These are phyloP conservation scores for Nicator chloris DNA, from an alignment of 2,113 vertebrate genomes.

Conservation along the genomic window DNA sequence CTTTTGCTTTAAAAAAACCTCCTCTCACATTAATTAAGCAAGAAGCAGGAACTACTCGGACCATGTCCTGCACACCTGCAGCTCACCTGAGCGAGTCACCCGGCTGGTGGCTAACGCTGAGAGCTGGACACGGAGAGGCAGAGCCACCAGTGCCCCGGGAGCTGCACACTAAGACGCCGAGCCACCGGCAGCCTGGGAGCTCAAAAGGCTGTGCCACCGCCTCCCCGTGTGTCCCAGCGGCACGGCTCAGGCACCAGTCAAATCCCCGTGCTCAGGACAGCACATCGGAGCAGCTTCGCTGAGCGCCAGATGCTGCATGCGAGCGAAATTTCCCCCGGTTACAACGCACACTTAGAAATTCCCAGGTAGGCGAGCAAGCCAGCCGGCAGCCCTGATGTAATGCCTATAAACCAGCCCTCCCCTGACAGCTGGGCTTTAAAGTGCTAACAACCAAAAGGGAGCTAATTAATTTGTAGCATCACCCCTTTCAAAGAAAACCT, in stretches of 20 bases:
- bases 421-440: conserved; percentile 43
- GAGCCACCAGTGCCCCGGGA: background rate
- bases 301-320: background rate
- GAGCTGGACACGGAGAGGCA: background rate
- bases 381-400: conserved; percentile 39
- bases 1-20: background rate
- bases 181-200: too few relatives aligned
- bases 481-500: conserved; percentile 37
- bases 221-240: background rate
- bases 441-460: conserved; percentile 34
- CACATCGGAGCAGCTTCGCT: background rate
- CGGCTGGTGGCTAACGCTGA: background rate
- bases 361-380: conserved; percentile 26
- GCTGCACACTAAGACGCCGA: background rate
- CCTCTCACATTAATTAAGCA: background rate
- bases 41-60: background rate
- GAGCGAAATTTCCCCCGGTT: background rate
- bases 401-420: conserved; percentile 43
- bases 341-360: background rate
- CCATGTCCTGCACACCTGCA: background rate
- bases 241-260: background rate
- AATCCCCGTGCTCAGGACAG: background rate
- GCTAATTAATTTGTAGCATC: conserved; percentile 47
- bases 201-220: too few relatives aligned
- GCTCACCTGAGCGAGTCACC: background rate